Conservation (phyloP, 2,797 vertebrate species). For the Betta splendens region DNA sequence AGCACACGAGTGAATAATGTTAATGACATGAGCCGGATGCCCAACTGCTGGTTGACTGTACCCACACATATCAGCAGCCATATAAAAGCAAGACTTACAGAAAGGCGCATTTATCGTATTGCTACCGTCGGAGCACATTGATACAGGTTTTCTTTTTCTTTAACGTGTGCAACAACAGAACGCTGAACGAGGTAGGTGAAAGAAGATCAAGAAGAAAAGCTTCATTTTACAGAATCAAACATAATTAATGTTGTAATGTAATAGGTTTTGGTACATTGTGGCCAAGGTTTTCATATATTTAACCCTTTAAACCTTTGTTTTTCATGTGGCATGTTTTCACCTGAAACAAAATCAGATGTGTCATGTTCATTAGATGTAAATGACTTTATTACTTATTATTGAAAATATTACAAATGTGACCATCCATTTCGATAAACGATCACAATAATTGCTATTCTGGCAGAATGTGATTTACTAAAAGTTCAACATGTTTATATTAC, state of each 20-base stretch:
- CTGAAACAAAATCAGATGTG: too few species aligned
- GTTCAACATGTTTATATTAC: neutral
- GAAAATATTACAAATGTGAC: too few species aligned
- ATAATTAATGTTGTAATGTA: too few species aligned
- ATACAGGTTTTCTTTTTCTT: neutral
- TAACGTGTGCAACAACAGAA: conserved; percentile 13
- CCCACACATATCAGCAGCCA: conserved; percentile 24
- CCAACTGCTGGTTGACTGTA: conserved; percentile 14
- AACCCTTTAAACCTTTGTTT: too few species aligned
- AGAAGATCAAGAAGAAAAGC: too few species aligned
- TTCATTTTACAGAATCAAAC: too few species aligned
- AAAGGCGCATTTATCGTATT: conserved; percentile 1
- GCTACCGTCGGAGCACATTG: conserved; percentile 5
- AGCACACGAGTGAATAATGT: conserved; percentile 1
- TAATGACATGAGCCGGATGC: conserved; percentile 5
- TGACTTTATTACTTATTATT: too few species aligned
- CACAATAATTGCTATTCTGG: neutral
- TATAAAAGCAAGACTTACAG: conserved; percentile 49
- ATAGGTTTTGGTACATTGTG: too few species aligned
- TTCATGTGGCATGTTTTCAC: too few species aligned
- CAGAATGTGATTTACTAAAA: neutral
- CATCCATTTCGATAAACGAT: too few species aligned
- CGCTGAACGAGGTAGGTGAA: conserved; percentile 37
- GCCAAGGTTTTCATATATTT: too few species aligned
- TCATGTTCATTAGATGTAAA: too few species aligned